These are phyloP conservation scores for Lepidurus arcticus DNA, from an alignment of 1,140 invertebrate species.

Conservation along the genomic window DNA sequence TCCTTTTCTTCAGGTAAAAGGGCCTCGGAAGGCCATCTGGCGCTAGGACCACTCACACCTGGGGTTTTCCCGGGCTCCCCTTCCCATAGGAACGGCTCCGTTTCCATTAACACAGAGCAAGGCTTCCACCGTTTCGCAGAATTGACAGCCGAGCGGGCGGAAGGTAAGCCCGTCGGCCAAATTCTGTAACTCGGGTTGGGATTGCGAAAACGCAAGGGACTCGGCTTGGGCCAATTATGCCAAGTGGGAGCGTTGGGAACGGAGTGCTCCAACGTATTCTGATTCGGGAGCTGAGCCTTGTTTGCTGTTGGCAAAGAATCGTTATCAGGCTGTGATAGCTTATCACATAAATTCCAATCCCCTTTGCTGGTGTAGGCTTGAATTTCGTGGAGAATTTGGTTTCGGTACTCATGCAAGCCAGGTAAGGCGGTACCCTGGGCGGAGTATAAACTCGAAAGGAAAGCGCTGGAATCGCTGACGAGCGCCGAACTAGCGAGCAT, in stretches of 20 bases:
- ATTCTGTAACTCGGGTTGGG: constrained; percentile 19
- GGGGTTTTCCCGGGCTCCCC: neutral
- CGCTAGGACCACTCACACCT: neutral
- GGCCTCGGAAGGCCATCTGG: neutral
- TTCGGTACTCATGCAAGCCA: constrained; percentile 31
- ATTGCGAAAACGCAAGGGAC: neutral
- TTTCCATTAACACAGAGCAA: neutral
- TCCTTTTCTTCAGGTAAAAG: neutral
- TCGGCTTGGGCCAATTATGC: neutral
- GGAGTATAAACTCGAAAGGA: constrained; percentile 31
- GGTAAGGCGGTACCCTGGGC: constrained; percentile 30
- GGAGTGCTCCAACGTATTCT: neutral
- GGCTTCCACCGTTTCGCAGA: neutral
- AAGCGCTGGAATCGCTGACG: neutral
- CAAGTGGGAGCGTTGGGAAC: neutral
- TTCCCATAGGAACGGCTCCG: neutral
- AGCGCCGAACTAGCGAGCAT: constrained; percentile 26
- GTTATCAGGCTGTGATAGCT: neutral
- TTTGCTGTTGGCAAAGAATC: neutral
- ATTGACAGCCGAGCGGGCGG: neutral
- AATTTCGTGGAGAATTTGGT: constrained; percentile 32
- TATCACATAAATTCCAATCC: constrained; percentile 31
- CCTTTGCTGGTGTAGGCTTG: constrained; percentile 33
- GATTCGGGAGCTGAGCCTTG: neutral
- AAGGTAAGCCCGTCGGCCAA: constrained; percentile 26